phyloP scores from a whole-genome alignment of 2,888 invertebrate species.

The Xiphydria camelus region DNA sequence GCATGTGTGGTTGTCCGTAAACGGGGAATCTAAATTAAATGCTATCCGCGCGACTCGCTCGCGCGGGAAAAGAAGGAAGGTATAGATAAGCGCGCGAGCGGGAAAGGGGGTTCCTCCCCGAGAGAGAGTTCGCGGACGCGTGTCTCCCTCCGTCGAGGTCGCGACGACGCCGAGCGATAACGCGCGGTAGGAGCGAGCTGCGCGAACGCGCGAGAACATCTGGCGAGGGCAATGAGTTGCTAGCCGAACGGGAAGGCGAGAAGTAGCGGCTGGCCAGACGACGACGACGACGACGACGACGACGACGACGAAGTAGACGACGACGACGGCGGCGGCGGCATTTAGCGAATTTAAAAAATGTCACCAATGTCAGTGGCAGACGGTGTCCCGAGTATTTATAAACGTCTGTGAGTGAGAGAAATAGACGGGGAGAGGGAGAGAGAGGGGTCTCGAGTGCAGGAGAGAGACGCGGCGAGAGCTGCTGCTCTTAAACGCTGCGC shows the following conservation, averaged over 20 bases:
- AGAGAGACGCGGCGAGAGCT: no score
- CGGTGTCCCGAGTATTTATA: constrained; percentile 29
- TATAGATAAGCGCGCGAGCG: no score
- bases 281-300: neutral
- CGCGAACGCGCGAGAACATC: no score
- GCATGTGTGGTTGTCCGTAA: no score
- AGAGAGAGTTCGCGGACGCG: no score
- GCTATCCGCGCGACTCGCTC: neutral
- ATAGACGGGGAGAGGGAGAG: no score
- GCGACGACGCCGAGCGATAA: no score
- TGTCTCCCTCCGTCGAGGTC: neutral
- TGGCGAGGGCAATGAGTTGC: no score
- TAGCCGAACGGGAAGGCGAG: constrained; percentile 24
- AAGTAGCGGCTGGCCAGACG: neutral
- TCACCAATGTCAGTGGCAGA: constrained; percentile 34
- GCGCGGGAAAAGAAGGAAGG: neutral
- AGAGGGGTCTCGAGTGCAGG: no score
- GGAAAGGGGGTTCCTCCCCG: no score
- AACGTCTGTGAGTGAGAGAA: constrained; percentile 6
- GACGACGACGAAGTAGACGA: constrained; percentile 14
- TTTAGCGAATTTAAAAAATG: constrained; percentile 42
- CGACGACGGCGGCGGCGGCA: constrained; percentile 24
- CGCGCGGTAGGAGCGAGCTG: no score
- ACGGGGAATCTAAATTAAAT: neutral
- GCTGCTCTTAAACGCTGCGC: no score